These are phyloP conservation scores for Arge pagana DNA, from an alignment of 2,888 invertebrate species.

Conservation along the genomic window DNA sequence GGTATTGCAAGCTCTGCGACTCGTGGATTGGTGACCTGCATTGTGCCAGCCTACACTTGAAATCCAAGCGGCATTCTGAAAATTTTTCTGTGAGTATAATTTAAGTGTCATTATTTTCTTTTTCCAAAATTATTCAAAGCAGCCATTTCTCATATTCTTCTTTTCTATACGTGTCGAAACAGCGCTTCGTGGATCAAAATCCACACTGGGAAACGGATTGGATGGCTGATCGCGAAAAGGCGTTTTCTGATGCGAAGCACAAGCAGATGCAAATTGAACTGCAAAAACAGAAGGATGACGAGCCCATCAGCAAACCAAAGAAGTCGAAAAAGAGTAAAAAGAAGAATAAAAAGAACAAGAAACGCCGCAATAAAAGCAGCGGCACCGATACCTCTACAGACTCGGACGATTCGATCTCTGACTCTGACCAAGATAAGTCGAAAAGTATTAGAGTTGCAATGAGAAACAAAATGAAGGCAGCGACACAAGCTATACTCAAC, in stretches of 20 bases:
- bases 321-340: conserved; percentile 66
- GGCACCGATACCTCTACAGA: conserved; percentile 54
- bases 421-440: conserved; percentile 60
- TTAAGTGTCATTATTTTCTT: not conserved
- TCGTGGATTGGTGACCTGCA: conserved; percentile 88
- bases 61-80: conserved; percentile 77
- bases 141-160: conserved; percentile 8
- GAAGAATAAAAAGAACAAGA: conserved; percentile 60
- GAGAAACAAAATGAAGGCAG: conserved; percentile 64
- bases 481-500: conserved; percentile 59
- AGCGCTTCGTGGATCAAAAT: conserved; percentile 83
- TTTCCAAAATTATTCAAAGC: not conserved
- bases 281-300: conserved; percentile 66
- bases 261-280: conserved; percentile 55
- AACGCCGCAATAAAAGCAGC: conserved; percentile 59
- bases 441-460: conserved; percentile 70
- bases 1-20: conserved; percentile 89
- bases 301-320: conserved; percentile 59
- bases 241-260: conserved; percentile 57
- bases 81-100: conserved; percentile 75
- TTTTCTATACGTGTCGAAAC: conserved; percentile 36
- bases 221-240: conserved; percentile 79
- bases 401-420: conserved; percentile 58
- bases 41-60: conserved; percentile 84
- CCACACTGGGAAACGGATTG: conserved; percentile 88